A percentile compares a stretch with the other conserved stretches of the same genome.
phyloP scores from a whole-genome alignment of 2,888 invertebrate genomes.

The Ethmia dodecea region DNA sequence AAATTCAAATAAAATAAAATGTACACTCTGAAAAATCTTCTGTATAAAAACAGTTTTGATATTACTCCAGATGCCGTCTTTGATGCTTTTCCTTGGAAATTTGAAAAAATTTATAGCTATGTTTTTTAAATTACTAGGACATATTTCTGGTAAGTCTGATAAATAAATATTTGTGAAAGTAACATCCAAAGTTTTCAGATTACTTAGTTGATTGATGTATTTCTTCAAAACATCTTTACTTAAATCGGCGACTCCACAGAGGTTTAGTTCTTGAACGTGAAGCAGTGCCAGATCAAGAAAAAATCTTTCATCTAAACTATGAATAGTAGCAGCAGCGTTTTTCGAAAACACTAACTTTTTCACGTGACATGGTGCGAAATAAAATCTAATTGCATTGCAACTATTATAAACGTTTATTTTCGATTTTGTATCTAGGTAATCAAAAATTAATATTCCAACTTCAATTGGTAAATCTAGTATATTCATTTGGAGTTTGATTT shows the following conservation, averaged over 20 bases:
- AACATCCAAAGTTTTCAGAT: constrained; percentile 31
- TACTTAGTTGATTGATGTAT: constrained; percentile 22
- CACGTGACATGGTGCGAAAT: constrained; percentile 29
- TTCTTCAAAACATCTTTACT: constrained; percentile 24
- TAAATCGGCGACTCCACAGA: constrained; percentile 33
- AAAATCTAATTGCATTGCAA: constrained; percentile 23
- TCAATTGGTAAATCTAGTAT: constrained; percentile 15
- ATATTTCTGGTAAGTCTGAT: constrained; percentile 28
- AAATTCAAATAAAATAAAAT: constrained; percentile 35
- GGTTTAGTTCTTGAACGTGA: constrained; percentile 28
- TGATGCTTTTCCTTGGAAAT: constrained; percentile 20
- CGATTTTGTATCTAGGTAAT: constrained; percentile 22
- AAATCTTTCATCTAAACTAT: constrained; percentile 24
- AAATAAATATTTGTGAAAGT: constrained; percentile 36
- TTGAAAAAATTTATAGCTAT: constrained; percentile 36
- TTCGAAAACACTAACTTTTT: constrained; percentile 27
- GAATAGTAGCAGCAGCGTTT: constrained; percentile 25
- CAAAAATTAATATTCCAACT: constrained; percentile 24
- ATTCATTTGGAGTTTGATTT: constrained; percentile 4
- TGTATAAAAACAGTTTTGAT: constrained; percentile 25
- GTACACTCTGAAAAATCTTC: constrained; percentile 26
- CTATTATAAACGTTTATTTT: constrained; percentile 25
- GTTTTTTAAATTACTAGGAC: constrained; percentile 27
- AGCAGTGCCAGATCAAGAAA: constrained; percentile 24
- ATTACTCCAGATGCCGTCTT: constrained; percentile 20